Base-by-base conservation (phyloP, 2,113 vertebrate genomes). In the Bos javanicus region DNA sequence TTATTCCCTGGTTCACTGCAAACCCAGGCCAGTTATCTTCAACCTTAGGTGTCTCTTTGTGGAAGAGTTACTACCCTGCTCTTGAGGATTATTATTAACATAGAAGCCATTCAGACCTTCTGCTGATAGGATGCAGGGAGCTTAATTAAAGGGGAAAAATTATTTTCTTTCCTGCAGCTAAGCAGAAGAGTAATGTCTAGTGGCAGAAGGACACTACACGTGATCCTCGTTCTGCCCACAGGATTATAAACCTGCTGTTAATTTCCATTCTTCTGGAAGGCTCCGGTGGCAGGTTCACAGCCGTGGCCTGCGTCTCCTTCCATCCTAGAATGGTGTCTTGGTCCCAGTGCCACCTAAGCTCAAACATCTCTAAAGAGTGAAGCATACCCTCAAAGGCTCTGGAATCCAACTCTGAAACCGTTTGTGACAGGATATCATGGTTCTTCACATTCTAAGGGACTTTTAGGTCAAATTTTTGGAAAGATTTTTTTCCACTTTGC, bases 231-330 rank as follows among this genome's bases (percentile, higher is more conserved):
- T 33, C 15, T 67, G 30, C 76, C 39, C 43, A 8, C 46, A 33
- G 28, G 83, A 33, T 62, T 19, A 4, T 64, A 19, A 76, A 28
- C 76, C 46, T 30, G 3, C 50, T 57, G 33, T 46, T 46, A 25
- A 81, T 59, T 28, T 71, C 17, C 5, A 28, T 30, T 50, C 57
- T 52, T 57, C 5, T 12, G 46, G 43, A 88, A 86, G 78, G 60
- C 11, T 0, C 6, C 6, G 0, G 33, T n/a, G 62, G 25, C 36
- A 36, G 83, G 11, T 50, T 28, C 64, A 12, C 0, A 3, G 76
- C 1, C 2, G 1, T 3, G 30, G 3, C 2, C 39, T 67, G 21
- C 16, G 6, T 74, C 87, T n/a, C 84, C 39, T 85, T 57, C 60
- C 17, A 2, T n/a, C 83, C 46, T 2, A 39, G 54, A 9, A 2